Conservation (phyloP, 2,113 vertebrate genomes). For the Nesoenas mayeri region DNA sequence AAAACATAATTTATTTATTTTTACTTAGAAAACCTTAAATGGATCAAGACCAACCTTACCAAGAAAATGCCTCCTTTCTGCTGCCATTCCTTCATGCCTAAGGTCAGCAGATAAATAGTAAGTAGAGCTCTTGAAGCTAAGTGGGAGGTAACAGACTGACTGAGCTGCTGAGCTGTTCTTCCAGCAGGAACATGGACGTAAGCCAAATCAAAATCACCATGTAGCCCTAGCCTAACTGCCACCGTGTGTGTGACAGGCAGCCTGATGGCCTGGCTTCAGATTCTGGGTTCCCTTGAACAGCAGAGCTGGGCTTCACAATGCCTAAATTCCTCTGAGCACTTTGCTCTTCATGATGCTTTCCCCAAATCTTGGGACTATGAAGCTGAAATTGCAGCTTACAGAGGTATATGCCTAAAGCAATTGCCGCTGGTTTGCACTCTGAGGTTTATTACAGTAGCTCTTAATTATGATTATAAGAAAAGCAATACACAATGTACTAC, state of each 20-base stretch:
- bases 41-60: not conserved
- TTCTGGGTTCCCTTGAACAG: not conserved
- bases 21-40: not conserved
- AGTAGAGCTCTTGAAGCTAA: not conserved
- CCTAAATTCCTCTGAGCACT: not conserved
- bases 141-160: not conserved
- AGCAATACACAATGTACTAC: not conserved
- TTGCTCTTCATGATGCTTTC: not conserved
- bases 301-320: not conserved
- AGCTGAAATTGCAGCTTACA: not conserved
- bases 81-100: not conserved
- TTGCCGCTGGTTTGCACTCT: not conserved
- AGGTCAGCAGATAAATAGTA: not conserved
- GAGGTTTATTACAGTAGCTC: not conserved
- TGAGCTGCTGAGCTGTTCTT: not conserved
- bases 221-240: not conserved
- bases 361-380: not conserved
- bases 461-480: not conserved
- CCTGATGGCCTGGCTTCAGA: not conserved
- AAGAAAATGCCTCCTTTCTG: not conserved
- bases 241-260: not conserved
- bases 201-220: not conserved
- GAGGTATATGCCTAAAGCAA: rapidly evolving
- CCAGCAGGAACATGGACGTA: not conserved
- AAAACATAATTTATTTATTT: not conserved